Base-by-base conservation (phyloP, 2,797 vertebrate species). In the Myripristis jacobus region DNA sequence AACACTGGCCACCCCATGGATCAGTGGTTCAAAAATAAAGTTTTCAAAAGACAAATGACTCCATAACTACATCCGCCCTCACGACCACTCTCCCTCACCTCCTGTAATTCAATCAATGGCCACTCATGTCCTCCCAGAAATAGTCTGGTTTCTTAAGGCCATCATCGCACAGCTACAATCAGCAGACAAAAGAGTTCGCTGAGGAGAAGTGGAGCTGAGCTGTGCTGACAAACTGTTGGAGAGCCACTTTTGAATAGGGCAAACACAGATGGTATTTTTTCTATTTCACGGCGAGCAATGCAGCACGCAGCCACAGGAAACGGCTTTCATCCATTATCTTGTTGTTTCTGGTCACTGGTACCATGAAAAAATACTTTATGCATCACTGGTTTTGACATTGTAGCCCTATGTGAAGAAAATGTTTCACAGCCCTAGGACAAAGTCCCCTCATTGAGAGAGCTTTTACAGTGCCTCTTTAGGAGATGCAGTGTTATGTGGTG, bases 61-160 rank as follows among this genome's bases (percentile, higher is more conserved):
- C 43, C 15, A 46, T 50, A 68, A 66, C 36, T 66, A 51, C 46
- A 48, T 48, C 43, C 18, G 27, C 55, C 53, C 56, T 29, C 6
- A 16, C 54, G 72, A 19, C 15, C 60, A 73, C 55, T 34, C 66
- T 70, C 59, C 36, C 61, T 73, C 31, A 54, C 25, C 61, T 73
- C 66, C 53, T 70, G 65, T 50, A 70, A 77, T 51, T 6, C 12
- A 70, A 84, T 85, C 77, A 69, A 75, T 85, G 68, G 44, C 22
- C 18, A 46, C 29, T 54, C 0, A 3, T 19, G 47, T 65, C 41
- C 19, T 61, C 62, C 24, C 38, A 70, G 52, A 84, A 82, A 79
- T 50, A 79, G 41, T 5, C 8, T 29, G 27, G 68, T 50, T 59
- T 64, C 36, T 61, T 67, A 59, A 51, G 19, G 27, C 16, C 7